Base-by-base conservation (phyloP, 2,113 vertebrate genomes). In the Psittacula cyanocephala region DNA sequence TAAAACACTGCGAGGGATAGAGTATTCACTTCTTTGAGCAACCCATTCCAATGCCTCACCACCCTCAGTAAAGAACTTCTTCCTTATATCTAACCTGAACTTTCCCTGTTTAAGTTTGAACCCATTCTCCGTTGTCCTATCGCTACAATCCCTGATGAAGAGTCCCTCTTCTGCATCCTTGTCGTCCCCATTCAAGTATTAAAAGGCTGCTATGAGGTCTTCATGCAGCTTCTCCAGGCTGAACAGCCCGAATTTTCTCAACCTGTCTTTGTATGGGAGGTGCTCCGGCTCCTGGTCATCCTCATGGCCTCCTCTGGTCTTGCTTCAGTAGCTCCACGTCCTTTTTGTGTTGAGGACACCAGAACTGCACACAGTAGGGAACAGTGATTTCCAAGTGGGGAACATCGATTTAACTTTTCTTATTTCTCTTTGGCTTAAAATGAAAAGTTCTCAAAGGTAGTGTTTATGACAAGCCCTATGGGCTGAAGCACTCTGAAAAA, bases 391-490 rank as follows among this genome's bases (percentile, higher is more conserved):
- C 31, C 31, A 57, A 59, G 55, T n/a, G 20, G 25, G 63, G 91
- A 94, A 49, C 33, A 59, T 67, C 93, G 63, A 89, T 96, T 94
- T 87, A 93, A 91, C 83, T 80, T 96, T 52, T 94, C 88, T 74
- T 87, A 79, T 83, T 87, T 86, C 88, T 81, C 71, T 79, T 89
- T 13, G 2, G 62, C 65, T 93, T 94, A 69, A 85, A 96, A 94
- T 88, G 43, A 86, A 96, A 94, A 94, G 55, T 75, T 81, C 81
- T 91, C 68, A 62, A 35, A 89, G 67, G 53, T 77, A 28, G 80
- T 94, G 88, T 95, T 93, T 95, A 91, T 91, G 77, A 80, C 74
- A 91, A 84, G 69, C 70, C 41, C 70, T 89, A 7, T 80, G n/a
- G 83, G 78, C 81, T 91, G 57, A 88, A 89, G 49, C 72, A 79